Conservation (phyloP, 1,140 invertebrate genomes). For the Drosophila mauritiana region DNA sequence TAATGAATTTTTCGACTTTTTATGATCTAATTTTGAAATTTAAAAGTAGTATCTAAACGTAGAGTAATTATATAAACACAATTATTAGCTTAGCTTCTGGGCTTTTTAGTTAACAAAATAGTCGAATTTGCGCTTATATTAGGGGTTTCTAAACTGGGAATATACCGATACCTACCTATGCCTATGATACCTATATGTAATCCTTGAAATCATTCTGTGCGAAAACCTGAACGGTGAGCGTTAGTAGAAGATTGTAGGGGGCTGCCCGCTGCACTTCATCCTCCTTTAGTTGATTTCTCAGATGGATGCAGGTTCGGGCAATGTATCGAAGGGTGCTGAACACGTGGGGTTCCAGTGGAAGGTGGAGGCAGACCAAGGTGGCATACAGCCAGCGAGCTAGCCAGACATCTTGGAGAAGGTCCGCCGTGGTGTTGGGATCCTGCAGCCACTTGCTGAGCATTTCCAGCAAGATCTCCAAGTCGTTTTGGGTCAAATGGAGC, state of each 20-base stretch:
- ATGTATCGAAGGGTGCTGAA: slow-evolving; percentile 73
- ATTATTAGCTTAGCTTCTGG: background rate
- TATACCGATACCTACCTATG: too few species aligned
- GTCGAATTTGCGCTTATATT: slow-evolving; percentile 22
- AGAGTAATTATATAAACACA: background rate
- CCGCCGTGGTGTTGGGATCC: slow-evolving; percentile 24
- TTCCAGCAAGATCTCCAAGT: slow-evolving; percentile 70
- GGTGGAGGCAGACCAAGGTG: slow-evolving; percentile 67
- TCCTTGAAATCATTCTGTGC: slow-evolving; percentile 67
- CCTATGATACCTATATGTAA: slow-evolving; percentile 38
- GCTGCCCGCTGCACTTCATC: slow-evolving; percentile 58
- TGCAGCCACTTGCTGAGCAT: slow-evolving; percentile 70
- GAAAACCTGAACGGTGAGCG: slow-evolving; percentile 66
- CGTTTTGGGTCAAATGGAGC: slow-evolving; percentile 62
- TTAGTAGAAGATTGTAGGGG: slow-evolving; percentile 79
- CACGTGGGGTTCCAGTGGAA: slow-evolving; percentile 77
- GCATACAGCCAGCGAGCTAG: slow-evolving; percentile 78
- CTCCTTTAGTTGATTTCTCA: slow-evolving; percentile 50
- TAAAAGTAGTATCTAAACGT: background rate
- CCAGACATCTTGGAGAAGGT: slow-evolving; percentile 66
- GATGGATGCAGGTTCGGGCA: slow-evolving; percentile 63
- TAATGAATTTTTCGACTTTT: too few species aligned
- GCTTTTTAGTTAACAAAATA: background rate
- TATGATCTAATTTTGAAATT: too few species aligned
- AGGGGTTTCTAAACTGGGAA: slow-evolving; percentile 4